Base-by-base conservation (phyloP, 2,888 invertebrate genomes). In the Biston stratarius region DNA sequence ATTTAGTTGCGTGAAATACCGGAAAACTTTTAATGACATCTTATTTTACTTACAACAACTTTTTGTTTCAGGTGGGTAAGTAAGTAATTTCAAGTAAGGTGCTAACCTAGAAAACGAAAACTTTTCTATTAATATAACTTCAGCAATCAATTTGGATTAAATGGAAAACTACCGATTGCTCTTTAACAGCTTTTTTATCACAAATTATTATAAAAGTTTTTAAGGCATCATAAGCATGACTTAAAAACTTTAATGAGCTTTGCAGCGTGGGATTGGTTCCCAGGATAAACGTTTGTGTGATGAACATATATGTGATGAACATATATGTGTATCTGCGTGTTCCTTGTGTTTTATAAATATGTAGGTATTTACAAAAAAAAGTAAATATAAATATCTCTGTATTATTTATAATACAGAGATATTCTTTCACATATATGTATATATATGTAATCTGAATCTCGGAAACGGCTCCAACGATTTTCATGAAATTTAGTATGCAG, bases 1-100 rank as follows among this genome's bases (percentile, higher is more conserved):
- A 81, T 81, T 78, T 78, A 83, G 74, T 80, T 80, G 77, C 71
- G 67, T 69, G 67, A 67, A 71, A 75, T 72, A 76, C 61, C 57
- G 70, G 67, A 73, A 77, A 79, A 71, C 75, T 77, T 76, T 71
- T 77, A 75, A 79, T 77, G 69, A 70, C 48, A 60, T 71, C 55
- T 67, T 55, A 59, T 67, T 67, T 63, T 38, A 44, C 62, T 59
- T 58, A 56, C 24, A 48, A 48, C 42, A 34, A 42, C 14, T 61
- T 52, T 59, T 40, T 48, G 24, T 48, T 44, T 36, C 38, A 36
- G 36, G 24, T 24, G 24, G 24, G 14, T 38, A 12, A 44, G 14
- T 38, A 12, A 44, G 36, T 47, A 53, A 45, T 48, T 58, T 10
- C 48, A 42, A 51, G 60, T 38, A 40, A 6, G 36, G n/a, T 33